Conservation (phyloP, 2,888 invertebrate genomes). For the Lucinisca nassula region DNA sequence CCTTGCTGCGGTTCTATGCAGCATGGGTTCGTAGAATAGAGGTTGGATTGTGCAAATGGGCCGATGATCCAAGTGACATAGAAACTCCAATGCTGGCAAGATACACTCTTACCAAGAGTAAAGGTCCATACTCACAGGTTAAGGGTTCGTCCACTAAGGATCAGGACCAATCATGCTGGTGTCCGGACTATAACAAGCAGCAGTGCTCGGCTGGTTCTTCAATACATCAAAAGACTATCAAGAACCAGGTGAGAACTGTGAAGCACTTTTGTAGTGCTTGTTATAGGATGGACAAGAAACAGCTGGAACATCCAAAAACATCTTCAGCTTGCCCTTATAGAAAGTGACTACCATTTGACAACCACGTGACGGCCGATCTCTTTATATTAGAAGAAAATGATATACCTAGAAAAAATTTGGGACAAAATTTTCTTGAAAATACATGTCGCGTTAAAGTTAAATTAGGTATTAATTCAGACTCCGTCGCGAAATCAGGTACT, state of each 20-base stretch:
- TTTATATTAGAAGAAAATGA: background rate
- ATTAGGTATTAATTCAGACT: too few species aligned
- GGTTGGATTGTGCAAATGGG: background rate
- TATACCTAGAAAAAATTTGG: too few species aligned
- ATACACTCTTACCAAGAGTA: background rate
- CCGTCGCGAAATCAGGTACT: too few species aligned
- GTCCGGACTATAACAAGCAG: background rate
- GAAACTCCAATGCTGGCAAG: conserved; percentile 12
- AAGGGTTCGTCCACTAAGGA: background rate
- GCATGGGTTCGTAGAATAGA: conserved; percentile 14
- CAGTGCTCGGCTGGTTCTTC: background rate
- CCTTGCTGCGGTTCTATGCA: conserved; percentile 21
- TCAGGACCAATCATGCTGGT: background rate
- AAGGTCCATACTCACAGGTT: background rate
- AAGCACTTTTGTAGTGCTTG: background rate
- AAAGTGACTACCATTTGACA: too few species aligned
- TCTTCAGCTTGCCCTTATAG: background rate
- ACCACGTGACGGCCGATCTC: too few species aligned
- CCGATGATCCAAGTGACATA: background rate
- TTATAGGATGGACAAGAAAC: background rate
- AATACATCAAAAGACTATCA: background rate
- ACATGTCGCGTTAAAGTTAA: too few species aligned
- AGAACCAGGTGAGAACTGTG: background rate
- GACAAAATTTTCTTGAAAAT: too few species aligned
- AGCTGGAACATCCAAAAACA: background rate